Base-by-base conservation (phyloP, 2,888 invertebrate genomes). In the Drosophila cognata region DNA sequence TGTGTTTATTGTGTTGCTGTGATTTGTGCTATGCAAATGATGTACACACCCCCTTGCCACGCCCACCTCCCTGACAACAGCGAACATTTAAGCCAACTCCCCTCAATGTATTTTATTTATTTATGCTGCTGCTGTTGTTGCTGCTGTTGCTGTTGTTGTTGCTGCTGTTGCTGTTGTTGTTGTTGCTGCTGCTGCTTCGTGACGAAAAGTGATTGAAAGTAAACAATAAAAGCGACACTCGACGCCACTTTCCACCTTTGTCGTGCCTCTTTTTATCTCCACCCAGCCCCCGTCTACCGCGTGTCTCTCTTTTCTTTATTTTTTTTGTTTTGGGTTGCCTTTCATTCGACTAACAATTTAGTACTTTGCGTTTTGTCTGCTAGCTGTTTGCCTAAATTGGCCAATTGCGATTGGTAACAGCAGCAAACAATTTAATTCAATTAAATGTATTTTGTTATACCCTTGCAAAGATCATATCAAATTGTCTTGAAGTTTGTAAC, bases 181-280 rank as follows among this genome's bases (percentile, higher is more conserved):
- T 69, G 61, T 31, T 61, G 61, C 35, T 77, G 61, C 25, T 77
- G 63, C 60, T 78, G 60, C 88, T 85, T 92, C 91, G 92, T 92
- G 91, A 91, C 92, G 91, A 91, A 92, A 92, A 91, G 89, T 92
- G 92, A 91, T 92, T 92, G 91, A 91, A 92, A 91, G 88, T 88
- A 91, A 92, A 92, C 90, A 91, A 89, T 82, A 88, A 87, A 90
- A 88, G 89, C 90, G 80, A 87, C 87, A 87, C 87, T 86, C 87
- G 70, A 76, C 74, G 77, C 73, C 79, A 83, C 83, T 88, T 89
- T 85, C 82, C 88, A 89, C 82, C 78, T 81, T 76, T 50, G 62
- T 58, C 61, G 59, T 84, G 71, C 64, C 68, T 53, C 65, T 48
- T 56, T 64, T 55, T 13, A 46, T 41, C 57, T 61, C 25, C 50